phyloP scores from a whole-genome alignment of 2,113 vertebrate species.

The Scomber colias region DNA sequence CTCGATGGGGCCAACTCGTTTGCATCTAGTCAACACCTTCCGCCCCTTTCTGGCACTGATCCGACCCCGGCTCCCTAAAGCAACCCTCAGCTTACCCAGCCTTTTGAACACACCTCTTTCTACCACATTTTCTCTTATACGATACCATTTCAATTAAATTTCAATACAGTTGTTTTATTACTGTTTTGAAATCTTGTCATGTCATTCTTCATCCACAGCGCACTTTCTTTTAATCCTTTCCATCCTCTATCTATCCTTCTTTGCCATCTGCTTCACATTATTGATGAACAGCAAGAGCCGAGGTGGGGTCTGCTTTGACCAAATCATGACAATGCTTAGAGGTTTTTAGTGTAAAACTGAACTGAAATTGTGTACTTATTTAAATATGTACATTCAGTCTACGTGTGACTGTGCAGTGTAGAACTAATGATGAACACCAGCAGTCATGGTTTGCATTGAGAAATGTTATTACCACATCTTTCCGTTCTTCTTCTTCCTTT shows the following conservation, averaged over 20 bases:
- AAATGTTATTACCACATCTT: slow-evolving; percentile 54
- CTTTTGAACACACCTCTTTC: slow-evolving; percentile 35
- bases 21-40: slow-evolving; percentile 84
- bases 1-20: slow-evolving; percentile 77
- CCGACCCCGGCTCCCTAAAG: slow-evolving; percentile 58
- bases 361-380: neutral
- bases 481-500: slow-evolving; percentile 32
- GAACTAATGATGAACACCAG: slow-evolving; percentile 6
- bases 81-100: slow-evolving; percentile 49
- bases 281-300: slow-evolving; percentile 55
- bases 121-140: neutral
- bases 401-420: slow-evolving; percentile 37
- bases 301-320: slow-evolving; percentile 34
- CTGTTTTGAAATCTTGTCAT: neutral
- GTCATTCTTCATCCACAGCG: neutral
- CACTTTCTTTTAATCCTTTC: neutral
- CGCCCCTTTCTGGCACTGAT: slow-evolving; percentile 46
- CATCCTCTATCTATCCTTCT: neutral
- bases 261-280: slow-evolving; percentile 66
- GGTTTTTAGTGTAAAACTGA: slow-evolving; percentile 52
- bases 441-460: neutral
- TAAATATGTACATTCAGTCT: slow-evolving; percentile 1
- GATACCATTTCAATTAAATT: neutral
- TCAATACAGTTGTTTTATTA: neutral
- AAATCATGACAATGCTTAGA: neutral